Evolutionary conservation across 2,888 invertebrate genomes (phyloP).

Genomic region (Catocala nupta): DNA sequence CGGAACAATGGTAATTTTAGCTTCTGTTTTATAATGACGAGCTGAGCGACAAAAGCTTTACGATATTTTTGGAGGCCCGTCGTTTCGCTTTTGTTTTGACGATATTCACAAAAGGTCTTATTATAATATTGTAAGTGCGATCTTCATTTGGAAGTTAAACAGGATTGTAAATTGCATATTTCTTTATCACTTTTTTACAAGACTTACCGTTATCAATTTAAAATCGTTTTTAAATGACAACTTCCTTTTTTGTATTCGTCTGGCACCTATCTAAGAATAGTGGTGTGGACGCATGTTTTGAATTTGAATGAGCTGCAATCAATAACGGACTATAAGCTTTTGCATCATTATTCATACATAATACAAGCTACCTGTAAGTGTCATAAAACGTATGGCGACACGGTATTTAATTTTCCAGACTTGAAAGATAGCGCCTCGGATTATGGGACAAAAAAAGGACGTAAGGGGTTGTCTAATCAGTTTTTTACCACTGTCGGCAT

Average conservation of each 20-base stretch:
- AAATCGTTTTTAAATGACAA: slow-evolving; percentile 19
- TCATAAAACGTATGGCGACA: slow-evolving; percentile 32
- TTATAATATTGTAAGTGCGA: slow-evolving; percentile 43
- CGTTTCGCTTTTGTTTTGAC: slow-evolving; percentile 54
- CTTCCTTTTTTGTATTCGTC: slow-evolving; percentile 32
- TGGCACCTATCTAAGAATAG: slow-evolving; percentile 19
- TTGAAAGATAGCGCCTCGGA: slow-evolving; percentile 74
- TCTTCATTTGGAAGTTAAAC: slow-evolving; percentile 28
- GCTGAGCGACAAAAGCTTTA: slow-evolving; percentile 61
- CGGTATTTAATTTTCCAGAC: slow-evolving; percentile 56
- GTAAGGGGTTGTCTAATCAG: slow-evolving; percentile 68
- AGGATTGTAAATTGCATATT: slow-evolving; percentile 37
- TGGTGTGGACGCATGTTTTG: slow-evolving; percentile 8
- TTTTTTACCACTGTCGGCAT: slow-evolving; percentile 69
- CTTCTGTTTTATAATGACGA: slow-evolving; percentile 78
- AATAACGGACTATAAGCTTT: slow-evolving; percentile 22
- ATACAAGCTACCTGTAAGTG: slow-evolving; percentile 37
- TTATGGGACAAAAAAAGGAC: slow-evolving; percentile 68
- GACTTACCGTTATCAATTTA: slow-evolving; percentile 12
- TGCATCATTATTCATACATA: slow-evolving; percentile 28
- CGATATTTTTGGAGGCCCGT: slow-evolving; percentile 53
- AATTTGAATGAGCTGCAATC: slow-evolving; percentile 29
- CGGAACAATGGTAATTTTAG: slow-evolving; percentile 74
- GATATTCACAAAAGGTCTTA: slow-evolving; percentile 38
- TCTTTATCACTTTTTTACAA: slow-evolving; percentile 18